Base-by-base conservation (phyloP, 1,140 invertebrate species). In the Bicyclus anynana region DNA sequence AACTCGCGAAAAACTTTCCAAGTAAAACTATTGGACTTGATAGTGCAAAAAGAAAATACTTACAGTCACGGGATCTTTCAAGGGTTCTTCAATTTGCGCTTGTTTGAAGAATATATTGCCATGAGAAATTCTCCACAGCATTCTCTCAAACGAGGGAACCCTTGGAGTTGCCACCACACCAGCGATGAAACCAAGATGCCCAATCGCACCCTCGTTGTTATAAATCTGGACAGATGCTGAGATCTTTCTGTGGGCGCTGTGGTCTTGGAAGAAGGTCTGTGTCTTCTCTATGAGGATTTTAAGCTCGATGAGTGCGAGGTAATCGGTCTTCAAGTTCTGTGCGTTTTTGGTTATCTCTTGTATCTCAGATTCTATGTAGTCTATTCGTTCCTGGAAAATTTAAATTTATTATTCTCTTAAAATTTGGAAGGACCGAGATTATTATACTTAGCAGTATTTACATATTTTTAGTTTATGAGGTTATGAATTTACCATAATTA, bases 61-160 rank as follows among this genome's bases (percentile, higher is more conserved):
- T 90, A 97, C 96, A 52, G 96, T 96, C 7, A 93, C 91, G 4
- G 97, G 96, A 88, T 98, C 97, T 80, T 96, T 95, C 2, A 98
- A 72, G 0, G 94, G 92, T 55, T 92, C 90, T 20, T 95, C 93
- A 53, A 96, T 93, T 69, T 95, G 94, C 0, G 94, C 93, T 72
- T 96, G 94, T 52, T 95, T 92, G 14, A 98, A 89, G 78, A 98
- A 98, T 14, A 94, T 93, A 72, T 94, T 94, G 20, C 94, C 97
- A 72, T 97, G 92, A 33, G 96, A 97, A 29, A 94, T 94, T 66
- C 95, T 91, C 95, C 95, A 97, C 13, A 97, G 75, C 91, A 97
- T 94, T 37, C 93, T 91, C 78, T 97, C 96, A 77, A 97, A 97
- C 1, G 93, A 91, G 12, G 93, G 92, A 48, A 96, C 89, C 44